These are phyloP conservation scores for Ispidina picta DNA, from an alignment of 2,797 vertebrate species.

Conservation along the genomic window DNA sequence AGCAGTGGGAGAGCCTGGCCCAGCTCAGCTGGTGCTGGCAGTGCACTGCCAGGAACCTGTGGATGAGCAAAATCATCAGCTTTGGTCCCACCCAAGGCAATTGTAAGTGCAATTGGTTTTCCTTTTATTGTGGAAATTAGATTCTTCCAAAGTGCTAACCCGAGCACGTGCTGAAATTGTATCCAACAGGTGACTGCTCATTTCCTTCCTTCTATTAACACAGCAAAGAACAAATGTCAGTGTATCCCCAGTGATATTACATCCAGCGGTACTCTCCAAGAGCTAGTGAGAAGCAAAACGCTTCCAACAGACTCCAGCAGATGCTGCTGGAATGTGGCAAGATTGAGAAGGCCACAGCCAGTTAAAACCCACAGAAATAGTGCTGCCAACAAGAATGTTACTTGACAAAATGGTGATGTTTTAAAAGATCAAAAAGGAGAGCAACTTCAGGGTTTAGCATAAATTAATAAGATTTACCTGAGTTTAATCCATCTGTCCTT, in stretches of 20 bases:
- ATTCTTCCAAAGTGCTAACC: neutral
- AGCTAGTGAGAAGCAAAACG: neutral
- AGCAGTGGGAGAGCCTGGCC: fast-evolving
- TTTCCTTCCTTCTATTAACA: neutral
- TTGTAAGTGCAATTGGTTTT: neutral
- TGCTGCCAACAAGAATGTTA: neutral
- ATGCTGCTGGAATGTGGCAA: neutral
- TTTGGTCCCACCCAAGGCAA: neutral
- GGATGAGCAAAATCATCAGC: neutral
- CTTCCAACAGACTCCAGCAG: neutral
- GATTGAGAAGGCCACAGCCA: neutral
- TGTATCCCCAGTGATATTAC: neutral
- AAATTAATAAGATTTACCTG: conserved; percentile 43
- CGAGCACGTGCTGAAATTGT: neutral
- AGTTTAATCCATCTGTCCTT: conserved; percentile 54
- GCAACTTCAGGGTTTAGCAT: neutral
- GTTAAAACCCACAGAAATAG: neutral
- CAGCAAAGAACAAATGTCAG: neutral
- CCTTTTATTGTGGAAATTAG: neutral
- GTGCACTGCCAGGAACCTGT: neutral
- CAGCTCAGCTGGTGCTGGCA: neutral
- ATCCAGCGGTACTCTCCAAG: neutral
- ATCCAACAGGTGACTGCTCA: conserved; percentile 30
- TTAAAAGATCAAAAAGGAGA: conserved; percentile 25
- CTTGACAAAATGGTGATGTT: neutral